Percentiles rank a stretch among this genome's conserved stretches.
These are phyloP conservation scores for Periophthalmus modestus DNA, from an alignment of 2,113 vertebrate genomes.

Conservation along the genomic window DNA sequence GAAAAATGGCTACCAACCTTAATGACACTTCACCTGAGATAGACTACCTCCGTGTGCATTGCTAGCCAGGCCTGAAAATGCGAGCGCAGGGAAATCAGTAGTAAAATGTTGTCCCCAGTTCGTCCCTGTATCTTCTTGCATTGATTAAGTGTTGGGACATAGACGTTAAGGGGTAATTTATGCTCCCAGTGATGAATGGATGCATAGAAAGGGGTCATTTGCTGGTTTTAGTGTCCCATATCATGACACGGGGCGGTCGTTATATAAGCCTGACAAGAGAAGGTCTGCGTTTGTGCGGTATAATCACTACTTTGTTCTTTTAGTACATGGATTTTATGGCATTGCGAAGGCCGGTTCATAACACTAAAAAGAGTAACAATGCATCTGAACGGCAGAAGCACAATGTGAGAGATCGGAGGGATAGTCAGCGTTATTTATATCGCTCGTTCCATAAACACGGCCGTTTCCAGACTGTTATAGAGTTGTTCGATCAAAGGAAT, in stretches of 20 bases:
- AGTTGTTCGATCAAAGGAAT: not conserved
- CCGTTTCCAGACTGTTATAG: not conserved
- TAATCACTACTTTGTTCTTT: slow-evolving; percentile 3
- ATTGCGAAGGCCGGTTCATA: not conserved
- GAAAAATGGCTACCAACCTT: slow-evolving; percentile 55
- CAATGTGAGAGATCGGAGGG: not conserved
- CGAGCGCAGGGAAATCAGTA: slow-evolving; percentile 58
- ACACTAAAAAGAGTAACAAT: not conserved
- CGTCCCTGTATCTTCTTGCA: slow-evolving; percentile 46
- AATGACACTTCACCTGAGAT: slow-evolving; percentile 64
- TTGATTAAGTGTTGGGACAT: slow-evolving; percentile 49
- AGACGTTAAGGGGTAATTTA: slow-evolving; percentile 38
- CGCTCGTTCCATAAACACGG: too few species aligned
- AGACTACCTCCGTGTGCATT: slow-evolving; percentile 33
- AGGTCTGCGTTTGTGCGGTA: slow-evolving; percentile 12
- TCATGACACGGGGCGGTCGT: slow-evolving; percentile 4
- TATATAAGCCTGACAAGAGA: slow-evolving; percentile 17
- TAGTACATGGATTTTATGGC: not conserved
- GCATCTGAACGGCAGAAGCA: not conserved
- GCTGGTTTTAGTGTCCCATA: slow-evolving; percentile 13
- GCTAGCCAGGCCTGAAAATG: slow-evolving; percentile 35
- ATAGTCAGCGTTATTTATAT: not conserved
- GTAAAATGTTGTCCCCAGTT: slow-evolving; percentile 39
- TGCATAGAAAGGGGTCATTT: slow-evolving; percentile 25
- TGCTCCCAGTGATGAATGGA: slow-evolving; percentile 39